phyloP scores from a whole-genome alignment of 2,797 vertebrate genomes.

The Pipistrellus nathusii region DNA sequence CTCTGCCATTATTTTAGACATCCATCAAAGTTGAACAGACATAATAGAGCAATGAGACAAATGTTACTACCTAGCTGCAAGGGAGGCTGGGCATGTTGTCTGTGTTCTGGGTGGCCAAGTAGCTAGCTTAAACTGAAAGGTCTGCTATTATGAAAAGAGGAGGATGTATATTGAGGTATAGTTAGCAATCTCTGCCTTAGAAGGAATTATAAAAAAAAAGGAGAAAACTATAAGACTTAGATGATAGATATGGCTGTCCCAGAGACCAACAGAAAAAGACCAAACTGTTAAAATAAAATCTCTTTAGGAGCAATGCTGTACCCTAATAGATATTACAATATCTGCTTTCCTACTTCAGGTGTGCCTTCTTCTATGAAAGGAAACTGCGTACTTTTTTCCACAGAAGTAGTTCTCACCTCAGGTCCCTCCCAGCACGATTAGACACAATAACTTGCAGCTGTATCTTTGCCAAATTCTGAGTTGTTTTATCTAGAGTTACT shows the following conservation, averaged over 20 bases:
- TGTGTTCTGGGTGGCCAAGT: not conserved
- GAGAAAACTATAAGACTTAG: not conserved
- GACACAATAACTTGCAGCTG: not conserved
- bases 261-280: not conserved
- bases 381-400: not conserved
- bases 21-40: no score
- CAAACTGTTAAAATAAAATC: constrained; percentile 9
- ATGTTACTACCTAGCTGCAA: not conserved
- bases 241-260: not conserved
- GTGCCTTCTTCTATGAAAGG: not conserved
- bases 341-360: not conserved
- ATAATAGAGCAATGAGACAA: no score
- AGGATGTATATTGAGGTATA: not conserved
- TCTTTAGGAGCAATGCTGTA: not conserved
- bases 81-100: not conserved
- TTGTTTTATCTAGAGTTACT: not conserved
- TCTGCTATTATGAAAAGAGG: not conserved
- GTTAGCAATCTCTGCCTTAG: not conserved
- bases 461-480: not conserved
- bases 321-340: not conserved
- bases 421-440: not conserved
- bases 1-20: no score
- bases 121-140: not conserved
- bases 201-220: not conserved
- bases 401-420: not conserved